These are phyloP conservation scores for Drosophila limbata DNA, from an alignment of 2,888 invertebrate genomes.

Conservation along the genomic window DNA sequence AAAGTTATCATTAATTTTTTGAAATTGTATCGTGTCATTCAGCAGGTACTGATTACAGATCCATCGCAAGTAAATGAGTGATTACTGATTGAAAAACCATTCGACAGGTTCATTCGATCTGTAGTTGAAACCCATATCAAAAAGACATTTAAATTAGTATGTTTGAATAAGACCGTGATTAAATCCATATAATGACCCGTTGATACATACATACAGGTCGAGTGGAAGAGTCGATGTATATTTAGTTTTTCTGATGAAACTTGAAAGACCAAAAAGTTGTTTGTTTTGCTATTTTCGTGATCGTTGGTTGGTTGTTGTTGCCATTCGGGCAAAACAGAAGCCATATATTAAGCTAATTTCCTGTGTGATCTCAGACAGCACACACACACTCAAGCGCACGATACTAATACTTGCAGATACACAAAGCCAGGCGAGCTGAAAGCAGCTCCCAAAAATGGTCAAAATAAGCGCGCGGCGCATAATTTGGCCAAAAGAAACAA, in stretches of 20 bases:
- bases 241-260: constrained; percentile 1
- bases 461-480: constrained; percentile 59
- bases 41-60: too few relatives aligned
- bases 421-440: constrained; percentile 35
- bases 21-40: too few relatives aligned
- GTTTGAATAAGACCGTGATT: not conserved
- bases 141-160: not conserved
- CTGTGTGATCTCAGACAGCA: constrained; percentile 71
- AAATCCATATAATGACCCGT: not conserved
- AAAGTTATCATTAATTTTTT: too few relatives aligned
- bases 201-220: not conserved
- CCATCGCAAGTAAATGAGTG: too few relatives aligned
- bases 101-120: not conserved
- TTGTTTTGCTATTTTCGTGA: constrained; percentile 6
- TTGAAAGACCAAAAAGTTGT: not conserved
- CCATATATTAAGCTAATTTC: constrained; percentile 66
- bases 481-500: constrained; percentile 38
- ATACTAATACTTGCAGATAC: constrained; percentile 23
- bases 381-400: constrained; percentile 4
- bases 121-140: not conserved
- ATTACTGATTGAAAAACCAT: too few relatives aligned
- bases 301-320: constrained; percentile 23
- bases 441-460: constrained; percentile 69
- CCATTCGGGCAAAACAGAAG: constrained; percentile 39
- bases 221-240: not conserved